Conservation (phyloP, 2,113 vertebrate species). For the Lepidothrix coronata region DNA sequence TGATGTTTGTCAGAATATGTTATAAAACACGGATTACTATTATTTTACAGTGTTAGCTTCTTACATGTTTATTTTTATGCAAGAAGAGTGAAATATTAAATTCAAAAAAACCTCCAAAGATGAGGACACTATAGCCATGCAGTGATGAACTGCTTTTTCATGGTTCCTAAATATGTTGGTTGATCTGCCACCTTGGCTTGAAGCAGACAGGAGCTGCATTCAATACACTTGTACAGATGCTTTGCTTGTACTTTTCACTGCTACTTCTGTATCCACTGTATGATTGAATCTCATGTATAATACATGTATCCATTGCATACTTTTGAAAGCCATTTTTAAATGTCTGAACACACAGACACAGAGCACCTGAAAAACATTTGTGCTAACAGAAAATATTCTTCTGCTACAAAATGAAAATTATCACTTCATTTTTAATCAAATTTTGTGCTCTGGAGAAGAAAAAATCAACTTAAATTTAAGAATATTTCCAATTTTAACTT, state of each 20-base stretch:
- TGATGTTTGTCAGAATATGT: background rate
- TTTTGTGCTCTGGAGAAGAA: background rate
- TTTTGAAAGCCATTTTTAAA: background rate
- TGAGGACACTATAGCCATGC: accelerated
- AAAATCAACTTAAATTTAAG: background rate
- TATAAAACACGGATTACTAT: background rate
- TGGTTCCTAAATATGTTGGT: background rate
- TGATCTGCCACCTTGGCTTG: background rate
- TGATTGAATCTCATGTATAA: background rate
- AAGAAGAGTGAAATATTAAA: background rate
- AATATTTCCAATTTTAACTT: background rate
- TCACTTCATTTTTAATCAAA: background rate
- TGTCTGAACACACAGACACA: background rate
- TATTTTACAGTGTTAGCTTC: background rate
- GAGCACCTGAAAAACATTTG: background rate
- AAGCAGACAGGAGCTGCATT: background rate
- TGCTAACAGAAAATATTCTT: background rate
- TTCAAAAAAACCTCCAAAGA: background rate
- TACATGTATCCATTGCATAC: background rate
- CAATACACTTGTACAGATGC: background rate
- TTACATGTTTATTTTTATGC: background rate
- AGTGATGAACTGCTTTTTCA: background rate
- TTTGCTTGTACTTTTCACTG: background rate
- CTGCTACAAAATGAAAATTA: background rate
- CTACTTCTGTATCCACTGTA: background rate